These are phyloP conservation scores for Fistularia tabacaria DNA, from an alignment of 2,797 vertebrate genomes.

Conservation along the genomic window DNA sequence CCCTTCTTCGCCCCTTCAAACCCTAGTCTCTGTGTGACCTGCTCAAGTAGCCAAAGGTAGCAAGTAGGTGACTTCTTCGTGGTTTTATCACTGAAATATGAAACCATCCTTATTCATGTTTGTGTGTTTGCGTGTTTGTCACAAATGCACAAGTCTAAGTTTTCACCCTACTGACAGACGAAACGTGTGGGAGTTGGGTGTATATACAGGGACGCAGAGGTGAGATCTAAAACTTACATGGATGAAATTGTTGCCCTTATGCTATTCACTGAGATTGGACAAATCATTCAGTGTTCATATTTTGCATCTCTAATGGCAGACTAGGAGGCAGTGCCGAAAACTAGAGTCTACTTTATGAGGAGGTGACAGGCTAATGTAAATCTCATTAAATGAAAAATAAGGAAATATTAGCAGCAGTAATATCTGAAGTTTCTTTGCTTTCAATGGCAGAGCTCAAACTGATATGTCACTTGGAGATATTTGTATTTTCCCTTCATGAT, in stretches of 20 bases:
- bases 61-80: too few species aligned
- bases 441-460: slow-evolving; percentile 38
- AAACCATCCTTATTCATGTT: slow-evolving; percentile 1
- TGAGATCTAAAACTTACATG: slow-evolving; percentile 16
- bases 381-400: slow-evolving; percentile 22
- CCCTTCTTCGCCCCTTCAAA: slow-evolving; percentile 24
- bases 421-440: slow-evolving; percentile 46
- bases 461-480: slow-evolving; percentile 31
- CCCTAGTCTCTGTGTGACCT: slow-evolving; percentile 5
- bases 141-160: slow-evolving; percentile 45
- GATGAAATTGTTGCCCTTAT: slow-evolving; percentile 28
- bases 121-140: slow-evolving; percentile 32
- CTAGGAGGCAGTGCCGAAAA: slow-evolving; percentile 8
- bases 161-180: slow-evolving; percentile 26
- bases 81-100: too few species aligned
- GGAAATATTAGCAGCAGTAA: slow-evolving; percentile 60
- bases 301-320: slow-evolving; percentile 17
- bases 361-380: slow-evolving; percentile 29
- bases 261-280: slow-evolving; percentile 29
- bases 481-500: slow-evolving; percentile 46
- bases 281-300: slow-evolving; percentile 20
- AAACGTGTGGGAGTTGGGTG: slow-evolving; percentile 31
- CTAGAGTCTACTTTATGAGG: slow-evolving; percentile 25
- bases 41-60: background rate
- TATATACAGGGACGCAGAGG: slow-evolving; percentile 59